Percentiles rank a stretch among this genome's conserved stretches.
phyloP scores from a whole-genome alignment of 2,113 vertebrate species.

The Hystrix cristata region DNA sequence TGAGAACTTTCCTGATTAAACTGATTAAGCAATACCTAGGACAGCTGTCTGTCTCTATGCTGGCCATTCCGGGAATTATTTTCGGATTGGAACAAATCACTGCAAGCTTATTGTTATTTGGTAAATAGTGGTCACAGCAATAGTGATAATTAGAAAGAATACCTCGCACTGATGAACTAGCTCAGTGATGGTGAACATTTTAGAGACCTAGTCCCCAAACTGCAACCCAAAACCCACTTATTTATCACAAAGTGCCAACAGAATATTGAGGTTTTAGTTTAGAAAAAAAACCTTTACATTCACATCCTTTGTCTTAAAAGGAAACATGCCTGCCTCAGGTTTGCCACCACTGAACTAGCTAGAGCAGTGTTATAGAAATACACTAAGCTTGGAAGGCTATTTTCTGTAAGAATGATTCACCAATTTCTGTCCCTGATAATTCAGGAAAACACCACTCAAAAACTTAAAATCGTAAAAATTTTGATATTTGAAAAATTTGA shows the following conservation, averaged over 20 bases:
- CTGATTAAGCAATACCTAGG: neutral
- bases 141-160: neutral
- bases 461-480: conserved; percentile 13
- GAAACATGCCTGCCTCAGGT: neutral
- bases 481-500: conserved; percentile 27
- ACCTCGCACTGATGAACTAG: neutral
- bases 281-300: neutral
- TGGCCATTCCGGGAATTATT: neutral
- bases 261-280: neutral
- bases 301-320: neutral
- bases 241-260: neutral
- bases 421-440: neutral
- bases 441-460: neutral
- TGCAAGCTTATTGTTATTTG: neutral
- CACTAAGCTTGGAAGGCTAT: neutral
- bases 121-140: neutral
- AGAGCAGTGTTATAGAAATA: neutral
- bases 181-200: neutral
- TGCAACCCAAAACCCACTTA: neutral
- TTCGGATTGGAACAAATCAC: conserved; percentile 22
- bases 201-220: neutral
- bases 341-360: neutral
- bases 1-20: neutral
- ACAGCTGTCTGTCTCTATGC: neutral
- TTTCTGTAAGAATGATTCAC: neutral